Evolutionary conservation across 1,140 invertebrate species (phyloP), one percentile per base, ranked within the genome.

Genomic region (Diorhabda carinulata): DNA sequence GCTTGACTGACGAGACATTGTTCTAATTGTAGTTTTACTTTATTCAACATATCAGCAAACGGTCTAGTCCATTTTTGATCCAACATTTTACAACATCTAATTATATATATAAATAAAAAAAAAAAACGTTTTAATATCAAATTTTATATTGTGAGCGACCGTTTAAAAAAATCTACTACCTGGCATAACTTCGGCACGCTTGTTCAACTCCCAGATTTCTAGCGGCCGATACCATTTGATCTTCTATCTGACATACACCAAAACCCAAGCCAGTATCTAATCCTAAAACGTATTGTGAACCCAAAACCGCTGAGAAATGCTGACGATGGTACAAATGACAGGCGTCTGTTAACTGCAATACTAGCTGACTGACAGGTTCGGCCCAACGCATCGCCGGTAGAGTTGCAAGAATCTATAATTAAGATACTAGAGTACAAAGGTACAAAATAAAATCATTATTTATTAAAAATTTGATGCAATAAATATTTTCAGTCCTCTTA

Each of bases 381-480:
- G 90, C 88, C 90, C 90, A 92, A 62, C 89, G 85, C 9, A 90
- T 87, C 72, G 87, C 86, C 4, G 90, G 88, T 43, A 92, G 78
- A 40, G 87, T 87, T 25, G 87, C 85, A 47, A 91, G 77, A 2
- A 92, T 76, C 63, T 64, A 25, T n/a, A 25, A 25, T 25, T 25
- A 25, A 25, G 25, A 25, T 25, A 25, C 25, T 25, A 25, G 25
- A 25, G 25, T 25, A 25, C 25, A 25, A 25, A 25, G 25, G 25
- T 25, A 25, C 25, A 25, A 25, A 25, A 25, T 25, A 25, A 25
- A 25, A 25, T 25, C 25, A 25, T 25, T 25, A 25, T 25, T 25
- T 25, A 25, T 25, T 25, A 25, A 25, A 25, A 25, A 25, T 1
- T 25, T 25, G 25, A 25, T 25, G 2, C 25, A 25, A 25, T 25